Conservation (phyloP, 2,113 vertebrate genomes). For the Mastomys natalensis region DNA sequence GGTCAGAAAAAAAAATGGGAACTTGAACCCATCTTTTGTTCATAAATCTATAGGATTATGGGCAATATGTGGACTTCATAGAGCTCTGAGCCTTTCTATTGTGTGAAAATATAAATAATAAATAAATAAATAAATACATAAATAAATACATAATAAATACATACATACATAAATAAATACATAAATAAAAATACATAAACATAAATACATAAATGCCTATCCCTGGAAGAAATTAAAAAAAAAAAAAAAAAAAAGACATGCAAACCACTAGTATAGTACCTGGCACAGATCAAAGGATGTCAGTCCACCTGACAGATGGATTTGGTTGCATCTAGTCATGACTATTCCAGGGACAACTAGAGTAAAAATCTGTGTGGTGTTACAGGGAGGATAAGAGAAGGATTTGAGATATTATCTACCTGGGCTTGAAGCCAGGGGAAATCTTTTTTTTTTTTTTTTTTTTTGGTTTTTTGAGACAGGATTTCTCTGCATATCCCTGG, state of each 20-base stretch:
- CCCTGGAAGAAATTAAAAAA: neutral
- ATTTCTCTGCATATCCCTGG: too few relatives aligned
- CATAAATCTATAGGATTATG: neutral
- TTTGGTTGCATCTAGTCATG: neutral
- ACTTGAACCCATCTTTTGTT: neutral
- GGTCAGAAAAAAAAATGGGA: neutral
- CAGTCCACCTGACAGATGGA: neutral
- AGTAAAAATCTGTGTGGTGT: neutral
- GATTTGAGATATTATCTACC: conserved; percentile 33
- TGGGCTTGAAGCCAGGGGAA: conserved; percentile 51
- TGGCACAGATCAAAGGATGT: conserved; percentile 12
- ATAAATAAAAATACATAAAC: neutral
- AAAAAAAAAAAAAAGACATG: neutral
- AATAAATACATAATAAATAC: too few relatives aligned
- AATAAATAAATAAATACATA: neutral
- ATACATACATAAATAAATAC: neutral
- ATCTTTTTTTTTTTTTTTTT: neutral
- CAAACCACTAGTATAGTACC: conserved; percentile 56
- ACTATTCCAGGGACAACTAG: neutral
- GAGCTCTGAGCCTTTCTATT: neutral
- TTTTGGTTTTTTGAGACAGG: too few relatives aligned
- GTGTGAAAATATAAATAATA: too few relatives aligned
- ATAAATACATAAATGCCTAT: neutral
- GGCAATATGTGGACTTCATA: neutral
- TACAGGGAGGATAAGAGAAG: conserved; percentile 33